Evolutionary conservation across 1,140 invertebrate genomes (phyloP), one percentile per base, ranked within the genome.

Genomic region (Drosophila suzukii): DNA sequence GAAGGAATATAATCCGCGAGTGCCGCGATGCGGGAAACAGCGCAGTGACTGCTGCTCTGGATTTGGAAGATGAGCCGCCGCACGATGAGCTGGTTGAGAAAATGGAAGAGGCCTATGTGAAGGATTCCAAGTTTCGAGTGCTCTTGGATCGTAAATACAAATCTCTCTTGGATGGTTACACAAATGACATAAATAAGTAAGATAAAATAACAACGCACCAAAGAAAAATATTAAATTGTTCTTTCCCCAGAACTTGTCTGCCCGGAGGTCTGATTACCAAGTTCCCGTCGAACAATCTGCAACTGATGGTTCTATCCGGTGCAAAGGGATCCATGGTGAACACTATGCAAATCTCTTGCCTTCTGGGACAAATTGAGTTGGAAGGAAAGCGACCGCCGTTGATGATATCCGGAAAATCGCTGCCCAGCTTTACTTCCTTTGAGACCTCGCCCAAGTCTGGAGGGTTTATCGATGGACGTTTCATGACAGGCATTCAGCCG

Each of bases 241-340:
- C 17, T 55, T 58, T 5, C 4, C 36, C 0, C 62, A 93, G 93
- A 61, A 94, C 93, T 3, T 98, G 97, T 92, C 93, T 99, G 55
- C 96, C 97, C 4, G 93, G 94, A 53, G 98, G 97, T 10, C 93
- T 99, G 12, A 92, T 98, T 1, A 95, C 96, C 71, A 95, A 95
- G 68, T 99, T 99, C 92, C 98, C 99, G 0, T 84, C 96, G 5
- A 99, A 99, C 93, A 99, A 99, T 93, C 94, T 99, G 3, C 98
- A 99, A 92, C 92, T 99, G 51, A 99, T 99, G 98, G 98, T 99
- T 0, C 95, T 98, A 89, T 99, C 99, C 12, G 99, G 99, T 50
- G 99, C 99, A 0, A 99, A 99, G 93, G 99, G 99, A 38, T 98
- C 98, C 0, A 96, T 94, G 78, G 98, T 99, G 0, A 99, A 99